Percentiles rank a stretch among this genome's conserved stretches.
These are phyloP conservation scores for Numida meleagris DNA, from an alignment of 2,113 vertebrate species.

Conservation along the genomic window DNA sequence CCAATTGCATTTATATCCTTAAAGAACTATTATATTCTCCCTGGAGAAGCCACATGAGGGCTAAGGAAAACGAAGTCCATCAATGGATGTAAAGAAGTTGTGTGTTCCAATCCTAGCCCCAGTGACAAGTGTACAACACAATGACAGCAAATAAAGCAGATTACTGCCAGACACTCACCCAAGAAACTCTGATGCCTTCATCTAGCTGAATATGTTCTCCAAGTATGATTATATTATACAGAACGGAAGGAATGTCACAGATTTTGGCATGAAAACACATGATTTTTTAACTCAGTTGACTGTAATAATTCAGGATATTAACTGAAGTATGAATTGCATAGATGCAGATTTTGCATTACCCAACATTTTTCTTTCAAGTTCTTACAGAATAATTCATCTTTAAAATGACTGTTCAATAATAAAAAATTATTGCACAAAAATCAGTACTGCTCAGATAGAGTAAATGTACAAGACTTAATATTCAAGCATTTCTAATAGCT, in stretches of 20 bases:
- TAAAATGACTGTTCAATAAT: neutral
- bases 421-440: neutral
- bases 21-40: neutral
- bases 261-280: conserved; percentile 37
- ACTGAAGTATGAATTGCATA: conserved; percentile 20
- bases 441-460: neutral
- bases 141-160: neutral
- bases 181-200: neutral
- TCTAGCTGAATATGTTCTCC: conserved; percentile 17
- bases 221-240: conserved; percentile 36
- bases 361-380: neutral
- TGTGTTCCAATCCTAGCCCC: neutral
- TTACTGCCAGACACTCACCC: neutral
- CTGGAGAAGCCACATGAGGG: neutral
- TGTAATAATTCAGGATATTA: conserved; percentile 9
- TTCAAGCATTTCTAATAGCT: neutral
- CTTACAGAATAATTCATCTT: neutral
- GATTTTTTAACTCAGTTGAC: conserved; percentile 13
- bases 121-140: neutral
- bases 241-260: conserved; percentile 2
- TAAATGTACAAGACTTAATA: neutral
- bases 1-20: neutral
- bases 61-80: neutral
- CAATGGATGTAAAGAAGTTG: neutral
- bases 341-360: neutral